Evolutionary conservation across 2,797 vertebrate genomes (phyloP).

Genomic region (Nothura maculosa): DNA sequence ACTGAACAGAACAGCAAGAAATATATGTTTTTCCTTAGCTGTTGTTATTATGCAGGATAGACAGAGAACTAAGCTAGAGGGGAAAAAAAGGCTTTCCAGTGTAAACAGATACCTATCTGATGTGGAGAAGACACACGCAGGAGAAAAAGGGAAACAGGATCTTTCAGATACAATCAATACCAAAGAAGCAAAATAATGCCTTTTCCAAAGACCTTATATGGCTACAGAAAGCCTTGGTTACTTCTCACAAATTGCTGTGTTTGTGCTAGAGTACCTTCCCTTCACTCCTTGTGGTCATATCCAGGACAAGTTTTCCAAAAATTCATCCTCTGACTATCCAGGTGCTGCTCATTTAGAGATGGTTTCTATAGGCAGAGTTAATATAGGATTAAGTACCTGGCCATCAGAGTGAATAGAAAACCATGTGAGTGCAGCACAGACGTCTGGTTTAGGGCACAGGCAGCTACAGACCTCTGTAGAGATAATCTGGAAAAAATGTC

Average conservation of each 20-base stretch:
- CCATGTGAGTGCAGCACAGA: neutral
- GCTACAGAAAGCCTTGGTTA: slow-evolving; percentile 1
- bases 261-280: slow-evolving; percentile 12
- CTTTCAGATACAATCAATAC: slow-evolving; percentile 42
- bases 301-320: slow-evolving; percentile 14
- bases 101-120: slow-evolving; percentile 27
- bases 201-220: slow-evolving; percentile 21
- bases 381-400: neutral
- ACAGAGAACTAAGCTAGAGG: neutral
- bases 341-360: slow-evolving; percentile 38
- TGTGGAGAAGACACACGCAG: neutral
- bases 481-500: neutral
- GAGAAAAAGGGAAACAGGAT: slow-evolving; percentile 1
- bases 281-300: slow-evolving; percentile 16
- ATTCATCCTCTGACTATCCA: slow-evolving; percentile 41
- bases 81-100: neutral
- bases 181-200: slow-evolving; percentile 12
- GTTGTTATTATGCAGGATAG: neutral
- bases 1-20: neutral
- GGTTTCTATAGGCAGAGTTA: slow-evolving; percentile 19
- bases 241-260: neutral
- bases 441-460: neutral
- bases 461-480: neutral
- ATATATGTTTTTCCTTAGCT: neutral
- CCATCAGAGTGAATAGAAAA: neutral